These are phyloP conservation scores for Muscicapa striata DNA, from an alignment of 2,797 vertebrate species.

Conservation along the genomic window DNA sequence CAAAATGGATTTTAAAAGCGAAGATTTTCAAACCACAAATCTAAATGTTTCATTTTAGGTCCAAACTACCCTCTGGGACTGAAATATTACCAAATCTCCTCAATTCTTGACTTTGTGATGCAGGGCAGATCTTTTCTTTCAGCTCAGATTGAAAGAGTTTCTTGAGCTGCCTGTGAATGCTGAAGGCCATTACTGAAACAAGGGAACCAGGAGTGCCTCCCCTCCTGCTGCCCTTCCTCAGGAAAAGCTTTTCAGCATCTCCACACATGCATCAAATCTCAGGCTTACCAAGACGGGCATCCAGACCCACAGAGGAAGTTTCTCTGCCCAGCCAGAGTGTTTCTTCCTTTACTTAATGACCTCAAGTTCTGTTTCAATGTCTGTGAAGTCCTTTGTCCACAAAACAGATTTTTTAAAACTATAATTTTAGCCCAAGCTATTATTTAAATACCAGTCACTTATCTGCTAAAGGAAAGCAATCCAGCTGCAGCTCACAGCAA, in stretches of 20 bases:
- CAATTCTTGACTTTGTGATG: neutral
- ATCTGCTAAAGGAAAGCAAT: neutral
- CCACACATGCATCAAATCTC: neutral
- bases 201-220: neutral
- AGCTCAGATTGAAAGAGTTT: neutral
- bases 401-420: neutral
- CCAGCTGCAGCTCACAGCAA: neutral
- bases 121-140: neutral
- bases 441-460: neutral
- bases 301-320: neutral
- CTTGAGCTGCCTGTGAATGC: neutral
- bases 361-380: neutral
- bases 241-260: conserved; percentile 22
- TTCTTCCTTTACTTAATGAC: neutral
- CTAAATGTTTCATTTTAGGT: neutral
- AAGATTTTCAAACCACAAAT: neutral
- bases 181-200: neutral
- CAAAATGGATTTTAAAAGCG: neutral
- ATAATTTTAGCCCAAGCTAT: neutral
- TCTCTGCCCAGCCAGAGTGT: neutral
- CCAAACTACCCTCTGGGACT: neutral
- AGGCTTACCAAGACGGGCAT: neutral
- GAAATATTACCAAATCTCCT: neutral
- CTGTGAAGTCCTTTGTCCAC: neutral
- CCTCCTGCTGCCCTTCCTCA: neutral